A percentile compares a stretch with the other conserved stretches of the same genome.
phyloP scores from a whole-genome alignment of 2,888 invertebrate species.

The Ectropis crepuscularia region DNA sequence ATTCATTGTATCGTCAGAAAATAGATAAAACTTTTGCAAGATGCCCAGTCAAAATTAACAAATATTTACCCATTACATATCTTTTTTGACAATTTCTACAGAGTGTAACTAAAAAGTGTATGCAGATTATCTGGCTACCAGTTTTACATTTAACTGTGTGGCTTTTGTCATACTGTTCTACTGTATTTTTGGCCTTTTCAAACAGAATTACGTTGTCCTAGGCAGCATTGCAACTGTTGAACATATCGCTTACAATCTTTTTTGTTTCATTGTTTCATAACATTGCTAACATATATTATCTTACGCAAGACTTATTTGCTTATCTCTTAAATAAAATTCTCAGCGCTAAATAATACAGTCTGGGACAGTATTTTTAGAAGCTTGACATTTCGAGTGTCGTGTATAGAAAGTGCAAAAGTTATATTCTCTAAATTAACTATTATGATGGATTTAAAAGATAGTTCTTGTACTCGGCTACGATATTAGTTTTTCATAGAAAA shows the following conservation, averaged over 20 bases:
- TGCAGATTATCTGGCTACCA: not conserved
- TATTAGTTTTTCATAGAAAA: too few species aligned
- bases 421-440: too few species aligned
- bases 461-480: too few species aligned
- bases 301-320: too few species aligned
- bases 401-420: too few species aligned
- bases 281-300: not conserved
- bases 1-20: slow-evolving; percentile 8
- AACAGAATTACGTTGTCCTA: slow-evolving; percentile 5
- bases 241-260: not conserved
- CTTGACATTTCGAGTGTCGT: too few species aligned
- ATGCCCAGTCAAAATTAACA: slow-evolving; percentile 14
- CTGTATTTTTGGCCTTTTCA: slow-evolving; percentile 8
- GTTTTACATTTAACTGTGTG: slow-evolving; percentile 8
- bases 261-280: not conserved
- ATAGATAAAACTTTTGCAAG: slow-evolving; percentile 21
- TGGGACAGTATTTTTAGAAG: too few species aligned
- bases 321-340: too few species aligned
- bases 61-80: slow-evolving; percentile 16
- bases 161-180: not conserved
- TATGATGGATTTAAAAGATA: too few species aligned
- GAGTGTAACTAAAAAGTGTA: slow-evolving; percentile 13
- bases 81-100: slow-evolving; percentile 6
- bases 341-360: too few species aligned
- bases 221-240: not conserved